Evolutionary conservation across 35 echinoderm and acorn worm species (phyloP).

Genomic region (Strongylocentrotus purpuratus): DNA sequence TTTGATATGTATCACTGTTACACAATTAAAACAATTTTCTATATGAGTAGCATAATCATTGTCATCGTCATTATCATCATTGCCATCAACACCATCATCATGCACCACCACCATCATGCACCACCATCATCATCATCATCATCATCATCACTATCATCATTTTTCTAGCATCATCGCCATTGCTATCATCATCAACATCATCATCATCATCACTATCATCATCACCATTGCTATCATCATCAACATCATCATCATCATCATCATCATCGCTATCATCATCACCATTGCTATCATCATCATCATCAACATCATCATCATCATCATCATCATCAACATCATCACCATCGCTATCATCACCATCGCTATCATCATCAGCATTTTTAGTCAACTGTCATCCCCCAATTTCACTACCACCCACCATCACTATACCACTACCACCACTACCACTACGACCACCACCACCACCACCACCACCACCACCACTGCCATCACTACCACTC

Average conservation of each 20-base stretch:
- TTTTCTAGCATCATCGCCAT: too few species aligned
- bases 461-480: background rate
- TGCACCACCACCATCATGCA: background rate
- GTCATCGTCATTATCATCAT: background rate
- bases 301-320: background rate
- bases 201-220: background rate
- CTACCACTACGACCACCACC: background rate
- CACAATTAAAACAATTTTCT: too few species aligned
- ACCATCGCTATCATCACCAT: background rate
- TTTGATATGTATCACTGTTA: too few species aligned
- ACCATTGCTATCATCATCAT: background rate
- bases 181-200: background rate
- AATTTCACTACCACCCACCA: too few species aligned
- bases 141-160: background rate
- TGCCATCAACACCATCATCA: background rate
- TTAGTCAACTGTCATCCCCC: too few species aligned
- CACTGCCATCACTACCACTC: background rate
- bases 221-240: background rate
- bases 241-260: background rate
- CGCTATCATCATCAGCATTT: background rate
- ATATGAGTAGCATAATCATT: background rate
- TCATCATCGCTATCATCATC: background rate
- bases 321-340: background rate
- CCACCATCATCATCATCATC: background rate
- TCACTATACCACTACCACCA: background rate